Conservation (phyloP, 1,140 invertebrate genomes). For the Kradibia gibbosae region DNA sequence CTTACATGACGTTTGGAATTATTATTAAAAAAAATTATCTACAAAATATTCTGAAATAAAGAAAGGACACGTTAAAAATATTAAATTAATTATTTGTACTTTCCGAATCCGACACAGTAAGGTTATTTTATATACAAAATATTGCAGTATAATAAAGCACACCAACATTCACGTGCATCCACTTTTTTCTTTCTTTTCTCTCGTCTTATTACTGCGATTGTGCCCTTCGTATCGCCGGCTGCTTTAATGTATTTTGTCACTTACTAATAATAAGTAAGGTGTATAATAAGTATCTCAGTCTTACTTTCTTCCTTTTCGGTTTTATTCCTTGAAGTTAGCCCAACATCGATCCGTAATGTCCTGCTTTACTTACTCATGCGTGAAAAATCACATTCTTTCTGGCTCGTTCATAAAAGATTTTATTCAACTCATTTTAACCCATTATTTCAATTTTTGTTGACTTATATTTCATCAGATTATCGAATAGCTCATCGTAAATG, state of each 20-base stretch:
- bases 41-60: background rate
- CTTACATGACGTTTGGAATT: too few relatives aligned
- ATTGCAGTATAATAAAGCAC: background rate
- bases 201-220: background rate
- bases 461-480: background rate
- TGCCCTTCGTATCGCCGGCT: background rate
- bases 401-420: background rate
- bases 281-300: too few relatives aligned
- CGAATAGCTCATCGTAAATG: background rate
- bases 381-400: background rate
- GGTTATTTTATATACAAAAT: background rate
- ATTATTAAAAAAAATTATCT: too few relatives aligned
- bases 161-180: background rate
- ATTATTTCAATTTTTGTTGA: background rate
- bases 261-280: too few relatives aligned
- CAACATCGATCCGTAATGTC: background rate
- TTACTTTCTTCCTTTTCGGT: background rate
- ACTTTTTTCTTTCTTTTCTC: background rate
- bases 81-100: background rate
- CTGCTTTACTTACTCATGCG: conserved; percentile 4
- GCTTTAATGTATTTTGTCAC: background rate
- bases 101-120: background rate
- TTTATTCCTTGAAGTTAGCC: background rate
- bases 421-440: background rate
- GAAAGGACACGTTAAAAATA: background rate